Evolutionary conservation across 1,140 invertebrate genomes (phyloP), one percentile per base, ranked within the genome.

Genomic region (Acromyrmex echinatior): DNA sequence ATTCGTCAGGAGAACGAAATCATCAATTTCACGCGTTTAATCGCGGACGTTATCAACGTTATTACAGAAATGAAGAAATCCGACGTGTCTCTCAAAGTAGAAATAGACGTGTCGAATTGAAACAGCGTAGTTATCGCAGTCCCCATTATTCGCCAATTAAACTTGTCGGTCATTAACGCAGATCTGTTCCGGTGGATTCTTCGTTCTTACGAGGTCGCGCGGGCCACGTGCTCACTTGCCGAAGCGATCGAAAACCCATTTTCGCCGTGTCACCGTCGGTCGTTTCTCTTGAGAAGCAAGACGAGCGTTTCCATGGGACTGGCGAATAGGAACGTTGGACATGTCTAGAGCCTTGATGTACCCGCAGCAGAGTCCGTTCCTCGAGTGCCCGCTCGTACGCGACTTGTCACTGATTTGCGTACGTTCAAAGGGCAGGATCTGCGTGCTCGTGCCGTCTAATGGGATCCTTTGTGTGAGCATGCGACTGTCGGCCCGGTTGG

Each of bases 381-480:
- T 65, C 68, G 71, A 66, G 85, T 87, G 60, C 62, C 79, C 60
- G 70, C 77, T 62, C 87, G 70, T 89, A 91, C 71, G 35, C 63
- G 86, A 86, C 90, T 89, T 91, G 90, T 87, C 90, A 87, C 66
- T 86, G 90, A 89, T 89, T 91, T 91, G 86, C 81, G 80, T 87
- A 70, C 56, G 88, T 86, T 91, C 90, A 91, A 91, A 91, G 90
- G 88, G 77, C 62, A 86, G 86, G 53, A 86, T 86, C 89, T 85
- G 91, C 88, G 90, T 90, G 68, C 87, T 66, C 86, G 84, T 90
- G 84, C 86, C 88, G 81, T 84, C 89, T 93, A 93, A 93, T 93
- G 87, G 91, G 91, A 91, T 92, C 92, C 92, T 92, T 93, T 92
- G 91, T 92, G 87, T 58, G 77, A 80, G 79, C 89, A 58, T 79